Base-by-base conservation (phyloP, 2,888 invertebrate species). In the Melanostoma mellinum region DNA sequence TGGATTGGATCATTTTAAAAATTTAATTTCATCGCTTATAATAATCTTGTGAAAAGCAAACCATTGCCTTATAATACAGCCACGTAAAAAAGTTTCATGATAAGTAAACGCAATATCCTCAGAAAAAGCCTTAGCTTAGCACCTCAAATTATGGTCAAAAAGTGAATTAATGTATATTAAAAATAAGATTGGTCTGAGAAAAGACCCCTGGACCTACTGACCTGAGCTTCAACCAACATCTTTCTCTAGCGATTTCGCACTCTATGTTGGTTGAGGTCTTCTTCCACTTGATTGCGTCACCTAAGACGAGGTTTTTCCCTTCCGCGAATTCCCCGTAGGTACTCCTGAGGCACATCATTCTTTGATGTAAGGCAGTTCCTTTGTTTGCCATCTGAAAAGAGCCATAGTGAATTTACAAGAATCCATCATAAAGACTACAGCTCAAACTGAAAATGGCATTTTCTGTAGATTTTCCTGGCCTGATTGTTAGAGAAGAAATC, bases 21-120 rank as follows among this genome's bases (percentile, higher is more conserved):
- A 46, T 46, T 6, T 46, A 10, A 20, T 46, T 46, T 46, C 10
- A 10, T 10, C 46, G 20, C 46, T 46, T 4, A 46, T 10, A 4
- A 46, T 46, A 8, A 46, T 3, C 20, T 46, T 46, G 46, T 46
- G 2, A 46, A 20, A 46, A 20, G 46, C 20, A 46, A 46, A 46
- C 46, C 46, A 46, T 46, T 10, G 10, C 46, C 46, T 46, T 20
- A 46, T 10, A 20, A 46, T 46, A n/a, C 46, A 46, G 46, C 20
- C 46, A 20, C 6, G 6, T 6, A 46, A 46, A 20, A 10, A 20
- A 6, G 10, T 20, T 46, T 46, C 10, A 20, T 46, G 10, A 46
- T 10, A 46, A 46, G 46, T 20, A 2, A 46, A 46, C 10, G 46
- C 20, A 20, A 46, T 46, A 10, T 10, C 46, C 0, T 46, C 46